Percentiles rank a stretch among this genome's conserved stretches.
Conservation (phyloP, 30 jellyfish, hydroid and myxozoan species). For the Hydractinia symbiolongicarpus region DNA sequence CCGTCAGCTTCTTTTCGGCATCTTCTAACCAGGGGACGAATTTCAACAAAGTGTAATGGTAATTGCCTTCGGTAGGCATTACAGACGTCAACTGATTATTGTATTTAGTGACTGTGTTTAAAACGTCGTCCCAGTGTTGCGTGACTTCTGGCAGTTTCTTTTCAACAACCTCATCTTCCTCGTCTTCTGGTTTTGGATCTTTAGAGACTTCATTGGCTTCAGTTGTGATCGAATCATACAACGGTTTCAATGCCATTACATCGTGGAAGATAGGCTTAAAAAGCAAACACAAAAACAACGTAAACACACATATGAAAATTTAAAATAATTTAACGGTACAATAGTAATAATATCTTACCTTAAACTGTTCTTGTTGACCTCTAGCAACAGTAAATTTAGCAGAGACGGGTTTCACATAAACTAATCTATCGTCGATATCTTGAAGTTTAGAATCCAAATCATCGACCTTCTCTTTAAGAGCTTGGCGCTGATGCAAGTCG, state of each 20-base stretch:
- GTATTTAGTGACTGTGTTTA: slow-evolving; percentile 47
- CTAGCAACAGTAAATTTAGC: slow-evolving; percentile 76
- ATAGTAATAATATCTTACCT: slow-evolving; percentile 13
- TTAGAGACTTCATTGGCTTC: slow-evolving; percentile 42
- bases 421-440: slow-evolving; percentile 38
- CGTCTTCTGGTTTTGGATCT: slow-evolving; percentile 28
- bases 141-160: slow-evolving; percentile 30
- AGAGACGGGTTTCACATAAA: slow-evolving; percentile 70
- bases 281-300: neutral
- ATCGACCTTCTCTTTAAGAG: slow-evolving; percentile 42
- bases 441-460: slow-evolving; percentile 38
- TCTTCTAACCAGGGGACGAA: slow-evolving; percentile 80
- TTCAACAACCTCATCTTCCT: slow-evolving; percentile 16
- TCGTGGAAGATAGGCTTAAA: slow-evolving; percentile 67
- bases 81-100: slow-evolving; percentile 67
- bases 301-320: neutral
- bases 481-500: slow-evolving; percentile 46
- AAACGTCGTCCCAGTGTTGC: slow-evolving; percentile 44
- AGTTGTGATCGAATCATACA: slow-evolving; percentile 41
- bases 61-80: slow-evolving; percentile 70
- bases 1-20: slow-evolving; percentile 50
- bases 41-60: slow-evolving; percentile 53
- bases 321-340: neutral
- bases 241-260: slow-evolving; percentile 41
- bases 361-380: slow-evolving; percentile 73